Evolutionary conservation across 2,113 vertebrate species (phyloP), one percentile per base, ranked within the genome.

Genomic region (Prolemur simus): DNA sequence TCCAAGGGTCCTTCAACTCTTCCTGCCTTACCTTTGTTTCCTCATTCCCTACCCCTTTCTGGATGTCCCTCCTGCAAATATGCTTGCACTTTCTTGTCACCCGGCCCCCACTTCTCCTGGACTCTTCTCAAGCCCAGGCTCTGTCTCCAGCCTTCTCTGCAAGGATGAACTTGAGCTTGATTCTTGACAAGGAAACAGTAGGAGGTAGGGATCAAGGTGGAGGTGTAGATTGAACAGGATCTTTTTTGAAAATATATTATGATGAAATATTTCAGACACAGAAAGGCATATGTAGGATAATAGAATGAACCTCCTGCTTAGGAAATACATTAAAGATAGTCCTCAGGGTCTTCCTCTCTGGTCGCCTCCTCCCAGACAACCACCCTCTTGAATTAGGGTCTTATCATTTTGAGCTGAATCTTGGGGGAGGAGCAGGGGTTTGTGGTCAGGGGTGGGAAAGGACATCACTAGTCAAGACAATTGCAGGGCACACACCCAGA

Each of bases 231-330:
- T 42, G 42, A 86, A 37, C 0, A 1, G 73, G 47, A 25, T 94
- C 10, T 91, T 66, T 88, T 91, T 91, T 76, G 80, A 76, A 96
- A 89, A 73, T 64, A 49, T 14, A 47, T 87, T 83, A 78, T 64
- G 74, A 63, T 82, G 63, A 92, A 86, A 86, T 83, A 76, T 37
- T 89, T 87, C 68, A 89, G 92, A 92, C 54, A 66, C 71, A 89
- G 87, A 89, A 89, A 77, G 60, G 6, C 56, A 87, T 56, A 86
- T 60, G 12, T 42, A 63, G 71, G 74, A 56, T 86, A 49, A 66
- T 9, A 77, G 27, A 80, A 37, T 68, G 21, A 88, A 58, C 17
- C 8, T 23, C 64, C 39, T 76, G 34, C 84, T 92, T 95, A 86
- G 66, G 78, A 95, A 76, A 71, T 69, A 81, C 39, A 69, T 86